Base-by-base conservation (phyloP, 30 jellyfish, hydroid and myxozoan species). In the Aurelia sp. region DNA sequence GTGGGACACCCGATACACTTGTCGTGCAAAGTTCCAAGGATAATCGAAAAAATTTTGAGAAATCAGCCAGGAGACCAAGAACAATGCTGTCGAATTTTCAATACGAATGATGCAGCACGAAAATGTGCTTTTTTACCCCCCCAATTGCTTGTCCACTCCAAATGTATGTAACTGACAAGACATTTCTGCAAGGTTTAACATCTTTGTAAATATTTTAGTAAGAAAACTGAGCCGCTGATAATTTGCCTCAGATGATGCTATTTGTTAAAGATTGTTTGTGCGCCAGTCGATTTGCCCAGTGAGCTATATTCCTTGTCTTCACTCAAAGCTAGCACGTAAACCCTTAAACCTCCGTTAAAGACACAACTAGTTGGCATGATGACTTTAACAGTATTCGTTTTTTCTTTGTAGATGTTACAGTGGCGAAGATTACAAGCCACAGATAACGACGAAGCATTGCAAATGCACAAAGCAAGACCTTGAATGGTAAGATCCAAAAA, bases 361-460 rank as follows among this genome's bases (percentile, higher is more conserved):
- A 2, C 55, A 8, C 55, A 44, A 8, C 9, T 44, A 13, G 33
- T 5, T 19, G 35, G 13, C 71, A 6, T 11, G 11, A 4, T 6
- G 8, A 20, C 5, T 64, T 4, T 24, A 6, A 9, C 63, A 10
- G 38, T 6, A 30, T 27, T 30, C 27, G 9, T 57, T 19, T 9
- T 64, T 79, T n/a, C 53, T 19, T 74, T 31, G 30, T 52, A 89
- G 97, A 30, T 95, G 99, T 64, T 90, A 33, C 65, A 63, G 94
- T 74, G 99, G 97, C 16, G 88, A 77, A 76, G 89, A 80, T 8
- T 95, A 90, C 83, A 66, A 84, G 59, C 97, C 99, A 57, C 74
- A 84, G 3, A 81, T 85, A 51, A 76, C 72, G 63, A 67, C 48
- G 40, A 65, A 51, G 17, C 88, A 85, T 63, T 95, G 99, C 69